phyloP scores from a whole-genome alignment of 2,797 vertebrate genomes.

The Danio albolineatus region DNA sequence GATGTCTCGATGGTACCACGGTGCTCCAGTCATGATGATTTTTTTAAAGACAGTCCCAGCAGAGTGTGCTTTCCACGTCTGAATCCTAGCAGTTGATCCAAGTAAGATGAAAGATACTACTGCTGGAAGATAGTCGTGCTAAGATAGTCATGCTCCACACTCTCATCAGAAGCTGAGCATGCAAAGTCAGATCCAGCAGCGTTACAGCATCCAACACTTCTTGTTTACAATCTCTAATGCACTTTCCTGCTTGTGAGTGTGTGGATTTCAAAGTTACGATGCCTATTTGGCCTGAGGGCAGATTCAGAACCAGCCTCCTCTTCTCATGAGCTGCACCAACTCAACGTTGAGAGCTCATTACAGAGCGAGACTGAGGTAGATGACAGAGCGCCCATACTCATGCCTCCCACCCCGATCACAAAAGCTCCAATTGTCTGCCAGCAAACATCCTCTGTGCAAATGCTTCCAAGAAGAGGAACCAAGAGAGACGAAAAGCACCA shows the following conservation, averaged over 20 bases:
- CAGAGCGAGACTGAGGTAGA: conserved; percentile 13
- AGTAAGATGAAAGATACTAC: neutral
- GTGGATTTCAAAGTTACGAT: conserved; percentile 18
- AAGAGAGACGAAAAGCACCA: conserved; percentile 63
- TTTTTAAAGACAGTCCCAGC: neutral
- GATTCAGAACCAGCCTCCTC: conserved; percentile 10
- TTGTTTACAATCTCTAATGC: conserved; percentile 26
- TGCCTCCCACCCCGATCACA: conserved; percentile 30
- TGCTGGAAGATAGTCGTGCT: conserved; percentile 11
- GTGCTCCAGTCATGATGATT: conserved; percentile 71
- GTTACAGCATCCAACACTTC: neutral
- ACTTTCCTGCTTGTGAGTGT: conserved; percentile 23
- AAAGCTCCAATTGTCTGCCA: conserved; percentile 45
- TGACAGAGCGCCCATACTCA: conserved; percentile 26
- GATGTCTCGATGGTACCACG: conserved; percentile 90
- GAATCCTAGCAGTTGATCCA: neutral
- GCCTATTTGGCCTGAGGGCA: conserved; percentile 20
- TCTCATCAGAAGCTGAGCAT: conserved; percentile 23
- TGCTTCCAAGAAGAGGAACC: conserved; percentile 57
- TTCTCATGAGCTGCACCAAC: neutral
- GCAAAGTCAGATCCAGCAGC: neutral
- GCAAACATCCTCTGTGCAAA: conserved; percentile 57
- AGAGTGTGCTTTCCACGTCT: neutral
- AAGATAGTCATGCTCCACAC: neutral
- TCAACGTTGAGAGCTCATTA: conserved; percentile 21